A percentile compares a stretch with the other conserved stretches of the same genome.
These are phyloP conservation scores for Aethes cnicana DNA, from an alignment of 2,888 invertebrate species.

Conservation along the genomic window DNA sequence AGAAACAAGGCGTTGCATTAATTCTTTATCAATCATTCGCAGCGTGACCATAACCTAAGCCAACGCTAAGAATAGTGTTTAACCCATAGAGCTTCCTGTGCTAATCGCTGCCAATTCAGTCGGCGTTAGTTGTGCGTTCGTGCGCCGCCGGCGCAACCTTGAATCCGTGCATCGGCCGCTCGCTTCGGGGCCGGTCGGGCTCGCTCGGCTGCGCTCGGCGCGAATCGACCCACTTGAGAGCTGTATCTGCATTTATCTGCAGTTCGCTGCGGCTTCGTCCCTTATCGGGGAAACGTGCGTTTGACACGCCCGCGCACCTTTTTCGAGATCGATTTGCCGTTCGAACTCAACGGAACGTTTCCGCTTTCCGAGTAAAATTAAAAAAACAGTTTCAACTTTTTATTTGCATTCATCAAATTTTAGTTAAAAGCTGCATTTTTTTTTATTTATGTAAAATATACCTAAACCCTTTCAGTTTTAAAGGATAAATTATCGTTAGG, in stretches of 20 bases:
- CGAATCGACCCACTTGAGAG: conserved; percentile 38
- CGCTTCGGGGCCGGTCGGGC: conserved; percentile 50
- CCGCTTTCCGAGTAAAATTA: no score
- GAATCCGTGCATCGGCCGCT: conserved; percentile 78
- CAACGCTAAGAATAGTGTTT: conserved; percentile 17
- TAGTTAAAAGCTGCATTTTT: no score
- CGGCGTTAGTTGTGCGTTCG: conserved; percentile 38
- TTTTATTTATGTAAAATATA: no score
- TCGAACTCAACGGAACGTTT: no score
- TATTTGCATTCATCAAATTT: no score
- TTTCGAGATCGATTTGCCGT: no score
- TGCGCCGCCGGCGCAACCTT: conserved; percentile 58
- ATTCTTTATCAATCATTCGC: conserved; percentile 9
- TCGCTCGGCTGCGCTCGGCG: conserved; percentile 49
- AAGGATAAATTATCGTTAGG: no score
- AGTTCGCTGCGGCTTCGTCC: no score
- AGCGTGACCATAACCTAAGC: conserved; percentile 28
- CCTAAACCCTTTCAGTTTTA: no score
- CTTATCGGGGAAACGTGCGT: no score
- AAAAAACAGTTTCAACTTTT: no score
- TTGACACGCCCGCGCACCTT: no score
- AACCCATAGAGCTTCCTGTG: conserved; percentile 61
- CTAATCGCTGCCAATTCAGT: conserved; percentile 77
- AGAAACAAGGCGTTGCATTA: conserved; percentile 5
- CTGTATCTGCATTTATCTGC: conserved; percentile 28